Conservation (phyloP, 2,113 vertebrate species). For the Planiliza haematocheilus region DNA sequence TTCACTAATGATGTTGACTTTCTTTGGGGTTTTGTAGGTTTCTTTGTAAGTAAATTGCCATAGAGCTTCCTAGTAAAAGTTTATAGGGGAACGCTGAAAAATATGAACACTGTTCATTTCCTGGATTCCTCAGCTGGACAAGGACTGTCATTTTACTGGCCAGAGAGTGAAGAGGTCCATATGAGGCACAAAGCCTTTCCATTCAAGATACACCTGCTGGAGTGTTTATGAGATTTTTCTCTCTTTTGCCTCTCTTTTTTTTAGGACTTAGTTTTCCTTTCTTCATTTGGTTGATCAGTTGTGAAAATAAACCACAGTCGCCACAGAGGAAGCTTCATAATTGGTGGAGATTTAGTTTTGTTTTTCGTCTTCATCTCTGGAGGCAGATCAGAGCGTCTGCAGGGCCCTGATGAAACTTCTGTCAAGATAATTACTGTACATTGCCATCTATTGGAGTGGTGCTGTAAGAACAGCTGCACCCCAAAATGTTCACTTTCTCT, state of each 20-base stretch:
- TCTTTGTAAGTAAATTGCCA: not conserved
- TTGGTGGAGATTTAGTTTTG: not conserved
- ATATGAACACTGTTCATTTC: not conserved
- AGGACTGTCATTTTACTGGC: not conserved
- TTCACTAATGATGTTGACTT: constrained; percentile 1
- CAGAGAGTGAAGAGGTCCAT: not conserved
- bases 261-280: not conserved
- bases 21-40: not conserved
- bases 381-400: constrained; percentile 13
- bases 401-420: constrained; percentile 25
- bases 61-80: not conserved
- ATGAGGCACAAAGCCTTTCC: not conserved
- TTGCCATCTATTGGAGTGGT: constrained; percentile 74
- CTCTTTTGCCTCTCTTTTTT: not conserved
- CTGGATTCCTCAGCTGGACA: not conserved
- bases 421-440: constrained; percentile 19
- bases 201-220: not conserved
- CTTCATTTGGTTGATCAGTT: not conserved
- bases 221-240: not conserved
- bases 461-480: constrained; percentile 50
- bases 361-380: not conserved
- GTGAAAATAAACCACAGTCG: not conserved
- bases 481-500: not conserved
- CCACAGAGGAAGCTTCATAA: not conserved
- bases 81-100: not conserved